phyloP scores from a whole-genome alignment of 2,113 vertebrate species.

The Cebus imitator region DNA sequence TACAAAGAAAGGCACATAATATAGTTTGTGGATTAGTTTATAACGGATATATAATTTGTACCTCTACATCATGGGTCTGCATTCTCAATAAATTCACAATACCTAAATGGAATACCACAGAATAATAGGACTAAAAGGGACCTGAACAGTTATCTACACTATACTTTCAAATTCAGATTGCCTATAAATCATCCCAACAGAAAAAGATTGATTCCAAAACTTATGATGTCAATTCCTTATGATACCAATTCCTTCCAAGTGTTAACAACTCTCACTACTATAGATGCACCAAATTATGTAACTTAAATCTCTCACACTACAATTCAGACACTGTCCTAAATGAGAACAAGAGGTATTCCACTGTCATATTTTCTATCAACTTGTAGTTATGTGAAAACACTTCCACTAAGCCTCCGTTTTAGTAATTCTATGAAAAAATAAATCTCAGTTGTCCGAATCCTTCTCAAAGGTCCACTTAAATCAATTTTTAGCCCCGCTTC shows the following conservation, averaged over 20 bases:
- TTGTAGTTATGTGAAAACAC: slow-evolving; percentile 26
- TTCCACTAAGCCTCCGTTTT: slow-evolving; percentile 30
- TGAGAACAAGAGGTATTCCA: background rate
- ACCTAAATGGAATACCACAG: slow-evolving; percentile 47
- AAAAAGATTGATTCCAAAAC: slow-evolving; percentile 44
- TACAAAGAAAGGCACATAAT: slow-evolving; percentile 63
- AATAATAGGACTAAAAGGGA: slow-evolving; percentile 5
- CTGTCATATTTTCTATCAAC: background rate
- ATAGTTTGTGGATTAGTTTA: slow-evolving; percentile 52
- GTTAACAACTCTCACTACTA: slow-evolving; percentile 54
- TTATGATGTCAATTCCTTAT: background rate
- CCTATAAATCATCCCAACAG: slow-evolving; percentile 21
- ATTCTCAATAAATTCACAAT: slow-evolving; percentile 50
- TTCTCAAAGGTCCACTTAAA: slow-evolving; percentile 41
- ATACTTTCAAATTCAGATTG: slow-evolving; percentile 43
- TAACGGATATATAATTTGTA: slow-evolving; percentile 54
- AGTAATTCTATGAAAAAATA: background rate
- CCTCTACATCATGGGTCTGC: slow-evolving; percentile 46
- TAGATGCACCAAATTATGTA: background rate
- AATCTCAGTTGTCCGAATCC: background rate
- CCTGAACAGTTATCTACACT: slow-evolving; percentile 56
- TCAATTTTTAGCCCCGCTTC: background rate
- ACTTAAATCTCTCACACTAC: background rate
- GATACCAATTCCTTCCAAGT: background rate
- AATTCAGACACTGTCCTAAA: slow-evolving; percentile 12